phyloP scores from a whole-genome alignment of 2,797 vertebrate species.

The Ispidina picta region DNA sequence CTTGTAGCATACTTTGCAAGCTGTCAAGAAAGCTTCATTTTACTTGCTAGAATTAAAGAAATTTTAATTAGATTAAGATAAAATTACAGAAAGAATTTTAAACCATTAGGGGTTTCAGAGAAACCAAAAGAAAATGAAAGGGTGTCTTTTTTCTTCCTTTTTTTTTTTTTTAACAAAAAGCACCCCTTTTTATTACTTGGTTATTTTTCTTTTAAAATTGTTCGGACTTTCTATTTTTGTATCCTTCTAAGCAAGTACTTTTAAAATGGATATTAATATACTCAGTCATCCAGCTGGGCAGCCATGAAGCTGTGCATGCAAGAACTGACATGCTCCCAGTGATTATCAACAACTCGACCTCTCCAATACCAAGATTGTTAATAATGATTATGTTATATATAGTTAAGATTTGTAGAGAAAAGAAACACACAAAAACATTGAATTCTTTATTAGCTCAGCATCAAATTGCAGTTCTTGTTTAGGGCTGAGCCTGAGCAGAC shows the following conservation, averaged over 20 bases:
- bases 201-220: background rate
- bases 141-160: background rate
- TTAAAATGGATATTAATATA: background rate
- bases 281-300: background rate
- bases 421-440: background rate
- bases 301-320: background rate
- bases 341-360: background rate
- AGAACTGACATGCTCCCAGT: background rate
- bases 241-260: background rate
- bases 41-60: background rate
- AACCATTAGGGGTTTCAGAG: background rate
- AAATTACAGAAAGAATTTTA: background rate
- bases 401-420: background rate
- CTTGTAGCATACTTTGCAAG: background rate
- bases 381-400: no score
- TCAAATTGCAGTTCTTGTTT: background rate
- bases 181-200: background rate
- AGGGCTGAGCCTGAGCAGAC: background rate
- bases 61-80: background rate
- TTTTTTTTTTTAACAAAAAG: background rate
- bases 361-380: background rate
- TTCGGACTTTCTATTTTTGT: background rate
- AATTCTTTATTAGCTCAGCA: background rate
- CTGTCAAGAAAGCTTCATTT: background rate
- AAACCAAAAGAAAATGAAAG: background rate